Conservation (phyloP, 2,113 vertebrate genomes). For the Chloebia gouldiae region DNA sequence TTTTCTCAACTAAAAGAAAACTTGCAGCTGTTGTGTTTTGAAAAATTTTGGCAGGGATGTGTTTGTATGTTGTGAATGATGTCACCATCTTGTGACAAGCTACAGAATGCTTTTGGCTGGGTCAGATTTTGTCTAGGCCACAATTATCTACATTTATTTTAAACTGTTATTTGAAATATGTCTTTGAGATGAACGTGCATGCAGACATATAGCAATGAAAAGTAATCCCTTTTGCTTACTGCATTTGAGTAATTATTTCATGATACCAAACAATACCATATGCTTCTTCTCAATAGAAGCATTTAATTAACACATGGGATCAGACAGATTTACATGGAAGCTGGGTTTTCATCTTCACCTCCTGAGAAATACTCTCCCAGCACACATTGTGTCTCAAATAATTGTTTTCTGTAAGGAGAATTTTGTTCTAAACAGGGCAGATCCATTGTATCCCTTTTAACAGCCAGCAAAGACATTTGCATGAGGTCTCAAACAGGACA, state of each 20-base stretch:
- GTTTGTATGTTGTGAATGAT: conserved; percentile 37
- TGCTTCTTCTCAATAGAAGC: neutral
- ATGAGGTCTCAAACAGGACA: neutral
- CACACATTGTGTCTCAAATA: neutral
- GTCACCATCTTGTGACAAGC: conserved; percentile 58
- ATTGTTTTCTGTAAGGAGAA: neutral
- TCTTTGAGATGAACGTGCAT: neutral
- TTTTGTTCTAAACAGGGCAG: neutral
- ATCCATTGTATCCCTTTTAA: neutral
- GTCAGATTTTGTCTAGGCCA: neutral
- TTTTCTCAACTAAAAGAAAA: conserved; percentile 30
- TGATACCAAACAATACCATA: neutral
- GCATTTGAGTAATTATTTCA: neutral
- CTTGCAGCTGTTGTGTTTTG: conserved; percentile 46
- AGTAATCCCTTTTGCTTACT: neutral
- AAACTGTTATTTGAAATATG: neutral
- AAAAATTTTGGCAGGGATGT: conserved; percentile 23
- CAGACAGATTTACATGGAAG: neutral
- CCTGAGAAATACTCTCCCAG: neutral
- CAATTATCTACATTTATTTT: neutral
- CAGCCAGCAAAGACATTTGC: neutral
- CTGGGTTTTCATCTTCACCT: neutral
- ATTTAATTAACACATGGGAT: neutral
- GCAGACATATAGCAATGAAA: neutral
- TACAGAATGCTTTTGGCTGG: conserved; percentile 29